Evolutionary conservation across 1,140 invertebrate species (phyloP).

Genomic region (Bombus breviceps): DNA sequence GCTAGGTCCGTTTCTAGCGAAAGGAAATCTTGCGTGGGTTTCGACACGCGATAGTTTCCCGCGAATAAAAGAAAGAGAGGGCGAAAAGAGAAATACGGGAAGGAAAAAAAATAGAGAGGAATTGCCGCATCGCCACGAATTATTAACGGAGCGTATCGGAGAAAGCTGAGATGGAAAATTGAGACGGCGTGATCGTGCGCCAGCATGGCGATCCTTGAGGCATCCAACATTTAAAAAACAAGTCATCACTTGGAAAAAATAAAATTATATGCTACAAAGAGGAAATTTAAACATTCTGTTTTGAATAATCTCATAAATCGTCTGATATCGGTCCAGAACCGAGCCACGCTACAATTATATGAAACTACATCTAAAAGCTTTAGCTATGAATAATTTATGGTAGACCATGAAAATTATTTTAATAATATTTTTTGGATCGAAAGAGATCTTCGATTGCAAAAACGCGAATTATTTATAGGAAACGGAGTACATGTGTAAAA

Average conservation of each 20-base stretch:
- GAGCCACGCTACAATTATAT: neutral
- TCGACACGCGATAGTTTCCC: conserved; percentile 62
- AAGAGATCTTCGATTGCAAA: too few relatives aligned
- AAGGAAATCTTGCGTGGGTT: conserved; percentile 73
- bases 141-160: conserved; percentile 81
- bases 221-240: conserved; percentile 11
- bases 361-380: neutral
- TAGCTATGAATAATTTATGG: too few relatives aligned
- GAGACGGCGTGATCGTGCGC: conserved; percentile 52
- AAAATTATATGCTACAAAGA: neutral
- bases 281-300: neutral
- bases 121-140: conserved; percentile 70
- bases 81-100: conserved; percentile 59
- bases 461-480: neutral
- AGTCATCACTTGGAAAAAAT: neutral
- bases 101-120: conserved; percentile 52
- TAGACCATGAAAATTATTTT: too few relatives aligned
- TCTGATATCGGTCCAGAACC: neutral
- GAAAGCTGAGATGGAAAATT: conserved; percentile 77
- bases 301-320: neutral
- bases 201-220: neutral
- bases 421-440: too few relatives aligned
- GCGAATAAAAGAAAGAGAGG: conserved; percentile 65
- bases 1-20: conserved; percentile 57
- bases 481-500: neutral